Evolutionary conservation across 2,113 vertebrate species (phyloP), one percentile per base, ranked within the genome.

Genomic region (Mesembrinibis cayennensis): DNA sequence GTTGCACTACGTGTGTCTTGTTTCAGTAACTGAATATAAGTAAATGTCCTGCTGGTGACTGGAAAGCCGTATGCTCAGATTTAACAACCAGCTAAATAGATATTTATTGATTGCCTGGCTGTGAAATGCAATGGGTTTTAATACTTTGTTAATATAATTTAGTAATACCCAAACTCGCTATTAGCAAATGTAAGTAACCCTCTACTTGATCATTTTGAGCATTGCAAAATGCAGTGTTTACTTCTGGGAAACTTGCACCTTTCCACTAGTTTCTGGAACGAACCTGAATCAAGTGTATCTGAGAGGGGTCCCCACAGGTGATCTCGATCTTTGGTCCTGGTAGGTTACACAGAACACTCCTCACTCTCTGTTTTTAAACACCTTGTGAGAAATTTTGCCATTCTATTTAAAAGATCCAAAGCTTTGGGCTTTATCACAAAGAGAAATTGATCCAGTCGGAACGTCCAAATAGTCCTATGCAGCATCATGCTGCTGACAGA

Each of bases 21-120:
- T 93, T 92, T 86, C 96, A 74, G 27, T 93, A 91, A 93, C 82
- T 92, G 87, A 87, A 92, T 83, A 89, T 50, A 89, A 83, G 79
- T 86, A 94, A 83, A 90, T 95, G 17, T 81, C 38, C 56, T 62
- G 25, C 30, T 79, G 62, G 50, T 87, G 56, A 27, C 77, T 74
- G 42, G 71, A 87, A 80, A 80, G 17, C 61, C 79, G 14, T 63
- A 61, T 63, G 26, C 63, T 91, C 65, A 69, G 34, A 76, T 65
- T 89, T 95, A 93, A 76, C 52, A 79, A 47, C 50, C 50, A 56
- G 59, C 22, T 94, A 92, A 95, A 65, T 26, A 89, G 69, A 67
- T 95, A 69, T 76, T 79, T 95, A 76, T 94, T 84, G 80, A 82
- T 90, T 92, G 49, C 77, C 40, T 84, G 32, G 42, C 77, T 89